Percentiles rank a stretch among this genome's conserved stretches.
Conservation (phyloP, 2,113 vertebrate genomes). For the Cyanoramphus novaezelandiae region DNA sequence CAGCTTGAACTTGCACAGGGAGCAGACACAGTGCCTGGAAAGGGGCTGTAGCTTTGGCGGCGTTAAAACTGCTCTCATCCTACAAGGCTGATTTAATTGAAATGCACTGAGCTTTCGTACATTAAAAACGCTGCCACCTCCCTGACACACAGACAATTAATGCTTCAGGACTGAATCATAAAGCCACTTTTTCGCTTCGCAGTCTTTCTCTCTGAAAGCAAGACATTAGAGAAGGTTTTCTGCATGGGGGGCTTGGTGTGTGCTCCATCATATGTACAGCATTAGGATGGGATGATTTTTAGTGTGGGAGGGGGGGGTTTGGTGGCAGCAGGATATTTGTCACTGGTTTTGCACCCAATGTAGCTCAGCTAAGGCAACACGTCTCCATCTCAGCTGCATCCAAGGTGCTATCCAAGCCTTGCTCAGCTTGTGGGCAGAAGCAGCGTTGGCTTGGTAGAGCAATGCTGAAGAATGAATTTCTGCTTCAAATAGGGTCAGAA, state of each 20-base stretch:
- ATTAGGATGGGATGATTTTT: not conserved
- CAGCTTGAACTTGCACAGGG: not conserved
- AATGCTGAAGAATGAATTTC: not conserved
- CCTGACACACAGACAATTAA: not conserved
- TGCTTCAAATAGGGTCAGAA: not conserved
- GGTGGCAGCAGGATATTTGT: not conserved
- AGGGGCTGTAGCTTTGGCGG: not conserved
- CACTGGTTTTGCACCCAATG: not conserved
- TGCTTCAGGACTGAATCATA: not conserved
- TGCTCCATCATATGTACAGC: not conserved
- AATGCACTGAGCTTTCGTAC: not conserved
- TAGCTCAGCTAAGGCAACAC: not conserved
- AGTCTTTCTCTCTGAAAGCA: not conserved
- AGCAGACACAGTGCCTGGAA: fast-evolving
- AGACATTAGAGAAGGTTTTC: not conserved
- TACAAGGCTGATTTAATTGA: not conserved
- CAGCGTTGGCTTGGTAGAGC: not conserved
- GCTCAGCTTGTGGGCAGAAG: not conserved
- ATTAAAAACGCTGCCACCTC: not conserved
- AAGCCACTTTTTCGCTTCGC: not conserved
- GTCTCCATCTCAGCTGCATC: not conserved
- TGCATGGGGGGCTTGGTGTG: not conserved
- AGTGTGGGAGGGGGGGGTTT: not conserved
- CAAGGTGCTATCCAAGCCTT: fast-evolving
- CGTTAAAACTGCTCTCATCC: not conserved